Conservation (phyloP, 2,888 invertebrate genomes). For the Calephelis perditalis region DNA sequence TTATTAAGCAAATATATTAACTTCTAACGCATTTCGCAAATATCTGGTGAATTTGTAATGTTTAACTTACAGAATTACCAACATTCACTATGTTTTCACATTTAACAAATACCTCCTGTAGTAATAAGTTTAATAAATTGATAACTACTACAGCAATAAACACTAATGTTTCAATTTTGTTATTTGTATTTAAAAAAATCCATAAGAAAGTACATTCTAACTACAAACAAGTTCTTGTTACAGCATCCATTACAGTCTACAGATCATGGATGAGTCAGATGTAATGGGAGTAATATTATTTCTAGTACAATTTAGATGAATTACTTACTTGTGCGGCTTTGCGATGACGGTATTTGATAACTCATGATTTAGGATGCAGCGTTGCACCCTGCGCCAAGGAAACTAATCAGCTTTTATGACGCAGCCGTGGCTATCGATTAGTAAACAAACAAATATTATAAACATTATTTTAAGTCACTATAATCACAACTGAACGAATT, state of each 20-base stretch:
- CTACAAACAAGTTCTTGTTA: conserved; percentile 2
- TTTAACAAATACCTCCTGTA: too few species aligned
- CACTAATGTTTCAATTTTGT: too few species aligned
- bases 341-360: conserved; percentile 89
- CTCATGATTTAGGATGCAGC: conserved; percentile 87
- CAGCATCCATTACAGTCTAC: conserved; percentile 6
- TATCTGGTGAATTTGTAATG: too few species aligned
- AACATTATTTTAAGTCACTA: not conserved
- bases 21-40: too few species aligned
- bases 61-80: too few species aligned
- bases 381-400: conserved; percentile 80
- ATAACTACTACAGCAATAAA: too few species aligned
- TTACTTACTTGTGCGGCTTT: conserved; percentile 90
- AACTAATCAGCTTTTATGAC: conserved; percentile 44
- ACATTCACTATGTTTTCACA: too few species aligned
- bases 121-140: too few species aligned
- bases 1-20: too few species aligned
- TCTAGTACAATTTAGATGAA: conserved; percentile 10
- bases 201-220: not conserved
- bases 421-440: conserved; percentile 49
- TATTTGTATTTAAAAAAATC: too few species aligned
- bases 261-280: not conserved
- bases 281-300: not conserved
- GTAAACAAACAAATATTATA: conserved; percentile 20
- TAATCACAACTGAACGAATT: not conserved